These are phyloP conservation scores for Phengaris alcon DNA, from an alignment of 2,888 invertebrate genomes.

Conservation along the genomic window DNA sequence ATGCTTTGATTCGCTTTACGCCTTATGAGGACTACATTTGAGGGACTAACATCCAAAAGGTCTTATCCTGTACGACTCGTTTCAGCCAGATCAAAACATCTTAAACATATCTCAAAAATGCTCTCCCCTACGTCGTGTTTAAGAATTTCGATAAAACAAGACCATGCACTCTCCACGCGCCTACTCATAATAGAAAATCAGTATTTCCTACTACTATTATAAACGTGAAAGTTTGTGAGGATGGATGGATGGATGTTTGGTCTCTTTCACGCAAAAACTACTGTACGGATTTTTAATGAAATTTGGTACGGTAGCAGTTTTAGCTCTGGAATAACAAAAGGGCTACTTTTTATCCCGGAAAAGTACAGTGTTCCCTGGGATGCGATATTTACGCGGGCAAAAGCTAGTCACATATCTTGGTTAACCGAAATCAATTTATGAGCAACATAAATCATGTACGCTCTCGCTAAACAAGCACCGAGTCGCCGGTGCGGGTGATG, in stretches of 20 bases:
- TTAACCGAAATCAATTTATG: neutral
- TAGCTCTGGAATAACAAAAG: no score
- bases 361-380: neutral
- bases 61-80: neutral
- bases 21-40: constrained; percentile 9
- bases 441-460: constrained; percentile 1
- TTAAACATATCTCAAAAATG: neutral
- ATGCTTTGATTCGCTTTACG: constrained; percentile 19
- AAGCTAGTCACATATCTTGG: no score
- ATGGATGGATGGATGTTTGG: no score
- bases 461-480: neutral
- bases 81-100: neutral
- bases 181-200: neutral
- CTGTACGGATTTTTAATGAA: no score
- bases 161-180: no score
- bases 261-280: no score
- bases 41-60: neutral
- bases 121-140: neutral
- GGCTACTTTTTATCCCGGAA: no score
- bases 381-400: neutral
- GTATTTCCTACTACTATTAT: neutral
- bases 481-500: constrained; percentile 15
- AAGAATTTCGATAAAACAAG: neutral
- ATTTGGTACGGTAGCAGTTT: no score
- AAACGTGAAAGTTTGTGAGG: no score